Conservation (phyloP, 2,797 vertebrate species). For the Enteromius afrohamiltoni region DNA sequence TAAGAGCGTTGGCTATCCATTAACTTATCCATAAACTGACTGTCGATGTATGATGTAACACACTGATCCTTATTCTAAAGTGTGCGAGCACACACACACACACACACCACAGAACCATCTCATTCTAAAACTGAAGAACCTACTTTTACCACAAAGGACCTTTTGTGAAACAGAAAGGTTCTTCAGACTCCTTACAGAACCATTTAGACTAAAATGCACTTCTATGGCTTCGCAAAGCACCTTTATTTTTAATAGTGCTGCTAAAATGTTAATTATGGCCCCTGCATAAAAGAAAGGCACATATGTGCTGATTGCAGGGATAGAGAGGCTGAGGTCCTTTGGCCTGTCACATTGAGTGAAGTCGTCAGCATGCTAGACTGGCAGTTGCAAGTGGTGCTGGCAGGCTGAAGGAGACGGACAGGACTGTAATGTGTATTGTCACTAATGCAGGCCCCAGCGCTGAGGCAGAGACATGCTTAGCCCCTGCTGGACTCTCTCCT, state of each 20-base stretch:
- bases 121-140: too few relatives aligned
- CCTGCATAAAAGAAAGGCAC: neutral
- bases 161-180: too few relatives aligned
- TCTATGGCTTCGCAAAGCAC: too few relatives aligned
- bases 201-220: too few relatives aligned
- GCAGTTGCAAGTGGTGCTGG: constrained; percentile 49
- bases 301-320: constrained; percentile 4
- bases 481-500: constrained; percentile 45
- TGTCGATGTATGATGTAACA: neutral
- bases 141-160: too few relatives aligned
- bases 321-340: constrained; percentile 30
- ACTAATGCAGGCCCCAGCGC: constrained; percentile 72
- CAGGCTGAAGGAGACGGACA: constrained; percentile 67
- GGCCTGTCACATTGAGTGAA: constrained; percentile 55
- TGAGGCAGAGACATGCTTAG: constrained; percentile 67
- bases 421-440: constrained; percentile 77
- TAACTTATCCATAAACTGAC: neutral
- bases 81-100: neutral
- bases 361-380: constrained; percentile 42
- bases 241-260: too few relatives aligned
- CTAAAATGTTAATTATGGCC: neutral
- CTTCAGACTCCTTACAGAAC: too few relatives aligned
- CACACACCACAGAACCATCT: too few relatives aligned
- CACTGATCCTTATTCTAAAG: neutral
- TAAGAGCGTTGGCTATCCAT: too few relatives aligned